A percentile compares a stretch with the other conserved stretches of the same genome.
Conservation (phyloP, 2,797 vertebrate species). For the Malurus splendens region DNA sequence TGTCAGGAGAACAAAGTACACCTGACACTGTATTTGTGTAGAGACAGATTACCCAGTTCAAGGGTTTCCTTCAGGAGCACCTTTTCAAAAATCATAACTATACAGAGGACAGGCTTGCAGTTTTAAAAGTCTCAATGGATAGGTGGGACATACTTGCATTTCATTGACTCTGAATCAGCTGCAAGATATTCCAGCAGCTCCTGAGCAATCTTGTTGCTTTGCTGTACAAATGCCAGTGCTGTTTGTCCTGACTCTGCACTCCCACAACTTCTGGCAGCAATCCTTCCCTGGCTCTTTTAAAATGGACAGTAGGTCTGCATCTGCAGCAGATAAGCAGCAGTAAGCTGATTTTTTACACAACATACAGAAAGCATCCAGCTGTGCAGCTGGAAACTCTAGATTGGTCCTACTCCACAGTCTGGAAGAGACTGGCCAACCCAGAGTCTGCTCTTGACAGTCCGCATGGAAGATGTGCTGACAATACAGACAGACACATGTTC, state of each 20-base stretch:
- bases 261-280: background rate
- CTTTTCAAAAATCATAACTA: background rate
- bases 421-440: background rate
- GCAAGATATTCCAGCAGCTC: background rate
- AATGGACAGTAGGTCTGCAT: background rate
- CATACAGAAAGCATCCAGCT: background rate
- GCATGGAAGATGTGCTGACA: background rate
- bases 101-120: background rate
- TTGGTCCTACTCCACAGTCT: background rate
- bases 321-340: background rate
- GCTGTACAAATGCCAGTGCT: background rate
- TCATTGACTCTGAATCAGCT: background rate
- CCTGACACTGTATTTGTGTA: accelerated
- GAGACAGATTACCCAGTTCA: background rate
- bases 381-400: background rate
- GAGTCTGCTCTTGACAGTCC: background rate
- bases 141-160: background rate
- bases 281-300: background rate
- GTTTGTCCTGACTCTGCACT: conserved; percentile 1
- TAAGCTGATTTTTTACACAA: background rate
- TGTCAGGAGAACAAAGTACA: background rate
- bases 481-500: background rate
- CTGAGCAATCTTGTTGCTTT: background rate
- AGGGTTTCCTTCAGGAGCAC: background rate
- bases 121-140: background rate